Evolutionary conservation across 1,140 invertebrate genomes (phyloP), one percentile per base, ranked within the genome.

Genomic region (Psilanteris sp.): DNA sequence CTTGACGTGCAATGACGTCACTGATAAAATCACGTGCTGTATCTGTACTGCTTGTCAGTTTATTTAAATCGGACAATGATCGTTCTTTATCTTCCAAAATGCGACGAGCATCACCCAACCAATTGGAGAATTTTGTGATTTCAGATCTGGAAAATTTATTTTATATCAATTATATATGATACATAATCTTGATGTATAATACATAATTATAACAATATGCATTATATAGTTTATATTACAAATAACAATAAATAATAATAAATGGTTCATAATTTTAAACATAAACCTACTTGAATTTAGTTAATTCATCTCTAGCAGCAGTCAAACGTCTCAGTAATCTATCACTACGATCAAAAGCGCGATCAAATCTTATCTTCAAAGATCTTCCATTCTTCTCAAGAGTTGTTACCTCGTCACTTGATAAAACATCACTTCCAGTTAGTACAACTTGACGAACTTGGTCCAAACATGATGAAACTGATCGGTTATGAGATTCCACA

Each of bases 1-100:
- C 97, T 86, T 98, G 96, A 81, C 98, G 96, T 1, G 96, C 94
- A 77, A 98, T 96, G 0, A 98, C 95, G 86, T 98, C 96, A 50
- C 93, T 94, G n/a, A 96, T 93, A 86, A 98, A 96, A 67, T 96
- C 94, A 22, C 94, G 91, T 1, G 94, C 93, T 6, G 92, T 91
- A 55, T 96, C 94, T 0, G 92, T 91, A 76, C 93, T 93, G 29
- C 90, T 91, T 29, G 91, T 90, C 2, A 96, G 83, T 34, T 92
- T 91, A 54, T 95, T 93, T 44, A 96, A 83, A 78, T 97, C 93
- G 0, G 93, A 93, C 2, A 97, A 83, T 0, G 94, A 92, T n/a
- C 93, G 90, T 77, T 97, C 96, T 82, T 96, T 96, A 31, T 97
- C 95, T 83, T 96, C 93, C 3, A 98, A 89, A 10, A 92, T 91